phyloP scores from a whole-genome alignment of 2,113 vertebrate species.

The Pardalotus punctatus region DNA sequence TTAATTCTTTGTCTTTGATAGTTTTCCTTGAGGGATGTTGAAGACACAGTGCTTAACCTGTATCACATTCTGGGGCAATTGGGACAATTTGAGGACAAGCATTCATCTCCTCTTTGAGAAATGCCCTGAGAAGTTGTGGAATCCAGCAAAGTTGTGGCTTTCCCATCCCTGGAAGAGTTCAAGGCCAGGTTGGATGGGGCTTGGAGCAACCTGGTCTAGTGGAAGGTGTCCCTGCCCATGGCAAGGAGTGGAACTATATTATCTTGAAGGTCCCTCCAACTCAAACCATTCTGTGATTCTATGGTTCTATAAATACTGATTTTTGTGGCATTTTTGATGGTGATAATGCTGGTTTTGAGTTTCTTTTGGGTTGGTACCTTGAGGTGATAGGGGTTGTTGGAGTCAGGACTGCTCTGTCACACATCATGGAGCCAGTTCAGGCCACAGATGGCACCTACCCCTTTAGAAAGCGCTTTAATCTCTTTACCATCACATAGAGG shows the following conservation, averaged over 20 bases:
- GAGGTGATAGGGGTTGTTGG: background rate
- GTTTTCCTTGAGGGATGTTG: background rate
- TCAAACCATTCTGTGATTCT: background rate
- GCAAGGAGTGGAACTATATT: background rate
- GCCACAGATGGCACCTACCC: background rate
- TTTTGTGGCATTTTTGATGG: background rate
- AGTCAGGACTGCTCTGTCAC: background rate
- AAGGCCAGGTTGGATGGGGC: background rate
- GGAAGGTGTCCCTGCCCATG: background rate
- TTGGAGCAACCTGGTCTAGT: background rate
- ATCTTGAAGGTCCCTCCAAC: background rate
- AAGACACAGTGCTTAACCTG: background rate
- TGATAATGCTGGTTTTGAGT: background rate
- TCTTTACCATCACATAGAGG: accelerated
- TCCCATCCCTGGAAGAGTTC: background rate
- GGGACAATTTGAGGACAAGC: background rate
- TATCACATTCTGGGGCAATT: accelerated
- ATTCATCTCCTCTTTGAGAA: background rate
- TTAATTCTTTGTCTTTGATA: background rate
- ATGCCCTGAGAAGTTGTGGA: background rate
- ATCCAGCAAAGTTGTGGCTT: background rate
- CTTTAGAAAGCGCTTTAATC: background rate
- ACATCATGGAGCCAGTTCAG: background rate
- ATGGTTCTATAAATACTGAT: background rate
- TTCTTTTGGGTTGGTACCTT: background rate